Conservation (phyloP, 2,797 vertebrate species). For the Galago senegalensis region DNA sequence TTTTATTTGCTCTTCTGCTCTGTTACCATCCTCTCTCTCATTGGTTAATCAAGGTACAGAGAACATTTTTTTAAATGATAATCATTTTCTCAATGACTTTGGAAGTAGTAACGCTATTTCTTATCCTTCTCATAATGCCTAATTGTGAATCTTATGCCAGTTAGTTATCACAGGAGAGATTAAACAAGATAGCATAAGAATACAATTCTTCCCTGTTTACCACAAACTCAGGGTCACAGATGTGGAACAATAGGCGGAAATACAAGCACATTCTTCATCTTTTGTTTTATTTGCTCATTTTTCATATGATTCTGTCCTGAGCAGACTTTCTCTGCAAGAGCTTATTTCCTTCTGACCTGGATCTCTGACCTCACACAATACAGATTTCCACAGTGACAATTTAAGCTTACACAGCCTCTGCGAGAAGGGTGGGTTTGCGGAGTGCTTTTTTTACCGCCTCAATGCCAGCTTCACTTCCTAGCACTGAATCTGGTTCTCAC, state of each 20-base stretch:
- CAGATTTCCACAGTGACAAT: not conserved
- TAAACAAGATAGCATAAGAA: not conserved
- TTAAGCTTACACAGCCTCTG: not conserved
- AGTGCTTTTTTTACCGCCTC: not conserved
- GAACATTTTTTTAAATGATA: constrained; percentile 7
- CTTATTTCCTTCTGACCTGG: not conserved
- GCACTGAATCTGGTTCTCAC: not conserved
- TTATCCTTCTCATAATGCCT: not conserved
- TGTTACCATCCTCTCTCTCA: not conserved
- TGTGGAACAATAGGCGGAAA: not conserved
- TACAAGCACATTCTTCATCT: not conserved
- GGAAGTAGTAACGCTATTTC: not conserved
- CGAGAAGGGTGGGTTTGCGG: not conserved
- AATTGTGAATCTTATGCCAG: not conserved
- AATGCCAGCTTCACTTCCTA: not conserved
- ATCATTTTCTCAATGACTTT: not conserved
- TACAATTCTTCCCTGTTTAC: not conserved
- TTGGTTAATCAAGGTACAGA: not conserved
- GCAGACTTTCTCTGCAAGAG: not conserved
- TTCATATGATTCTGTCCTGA: not conserved
- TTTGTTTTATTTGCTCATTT: constrained; percentile 31
- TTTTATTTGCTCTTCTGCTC: not conserved
- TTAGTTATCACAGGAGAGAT: constrained; percentile 1
- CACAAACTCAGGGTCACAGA: not conserved
- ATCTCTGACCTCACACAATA: not conserved